Conservation (phyloP, 2,888 invertebrate genomes). For the Cheilosia pagana region DNA sequence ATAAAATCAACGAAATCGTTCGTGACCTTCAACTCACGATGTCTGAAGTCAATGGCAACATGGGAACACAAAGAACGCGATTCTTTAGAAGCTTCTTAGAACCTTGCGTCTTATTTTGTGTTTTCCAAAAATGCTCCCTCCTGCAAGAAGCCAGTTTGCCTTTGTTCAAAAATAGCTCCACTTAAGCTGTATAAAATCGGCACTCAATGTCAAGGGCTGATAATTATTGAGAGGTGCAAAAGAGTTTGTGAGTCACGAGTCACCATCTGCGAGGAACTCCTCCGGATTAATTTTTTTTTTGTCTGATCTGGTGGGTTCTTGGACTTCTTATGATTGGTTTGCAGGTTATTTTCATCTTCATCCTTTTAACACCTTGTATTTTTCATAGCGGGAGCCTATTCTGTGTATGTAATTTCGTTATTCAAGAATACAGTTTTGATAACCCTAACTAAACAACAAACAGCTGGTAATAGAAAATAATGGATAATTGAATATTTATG, state of each 20-base stretch:
- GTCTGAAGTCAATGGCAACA: conserved; percentile 16
- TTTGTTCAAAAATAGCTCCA: neutral
- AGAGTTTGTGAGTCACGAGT: neutral
- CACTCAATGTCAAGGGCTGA: conserved; percentile 22
- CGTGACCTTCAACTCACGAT: conserved; percentile 27
- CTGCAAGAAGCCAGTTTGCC: neutral
- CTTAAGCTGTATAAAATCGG: conserved; percentile 20
- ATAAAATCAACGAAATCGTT: neutral
- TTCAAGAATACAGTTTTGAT: too few relatives aligned
- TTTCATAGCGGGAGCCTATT: too few relatives aligned
- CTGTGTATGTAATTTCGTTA: too few relatives aligned
- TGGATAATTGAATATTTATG: neutral
- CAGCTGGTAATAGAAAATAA: too few relatives aligned
- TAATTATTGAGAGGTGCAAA: neutral
- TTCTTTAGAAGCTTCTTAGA: neutral
- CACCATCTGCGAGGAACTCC: too few relatives aligned
- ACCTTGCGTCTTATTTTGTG: conserved; percentile 19
- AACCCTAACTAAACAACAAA: too few relatives aligned
- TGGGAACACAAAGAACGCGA: neutral
- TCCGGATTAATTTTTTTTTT: too few relatives aligned
- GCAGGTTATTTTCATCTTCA: too few relatives aligned
- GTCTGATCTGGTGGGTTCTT: too few relatives aligned
- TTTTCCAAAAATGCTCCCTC: neutral
- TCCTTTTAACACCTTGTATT: too few relatives aligned
- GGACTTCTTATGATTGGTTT: too few relatives aligned